Conservation (phyloP, 2,797 vertebrate species). For the Euphonia xanthogaster region DNA sequence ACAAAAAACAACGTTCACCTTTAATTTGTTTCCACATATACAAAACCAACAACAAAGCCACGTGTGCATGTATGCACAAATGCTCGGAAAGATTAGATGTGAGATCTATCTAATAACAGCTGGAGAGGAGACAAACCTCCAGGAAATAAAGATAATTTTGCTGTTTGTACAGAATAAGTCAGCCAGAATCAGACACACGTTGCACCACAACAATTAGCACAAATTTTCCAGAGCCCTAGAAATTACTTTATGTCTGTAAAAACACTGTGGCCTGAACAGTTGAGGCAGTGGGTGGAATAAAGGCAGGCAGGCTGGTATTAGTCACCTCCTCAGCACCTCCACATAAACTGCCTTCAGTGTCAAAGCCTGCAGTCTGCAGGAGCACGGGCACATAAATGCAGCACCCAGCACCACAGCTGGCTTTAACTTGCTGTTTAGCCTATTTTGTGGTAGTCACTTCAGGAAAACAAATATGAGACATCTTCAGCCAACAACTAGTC, state of each 20-base stretch:
- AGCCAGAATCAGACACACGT: background rate
- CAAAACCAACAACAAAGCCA: background rate
- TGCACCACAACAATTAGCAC: background rate
- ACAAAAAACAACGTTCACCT: background rate
- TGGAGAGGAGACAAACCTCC: background rate
- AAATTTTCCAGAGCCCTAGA: background rate
- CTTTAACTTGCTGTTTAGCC: background rate
- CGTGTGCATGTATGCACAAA: background rate
- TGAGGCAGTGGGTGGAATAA: background rate
- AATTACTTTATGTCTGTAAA: background rate
- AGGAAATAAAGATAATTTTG: background rate
- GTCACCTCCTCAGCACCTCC: background rate
- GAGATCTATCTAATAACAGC: background rate
- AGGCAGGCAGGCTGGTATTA: background rate
- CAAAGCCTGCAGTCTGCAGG: background rate
- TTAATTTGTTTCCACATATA: background rate
- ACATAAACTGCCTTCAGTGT: accelerated
- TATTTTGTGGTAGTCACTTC: background rate
- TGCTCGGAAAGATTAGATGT: background rate
- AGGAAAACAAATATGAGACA: background rate
- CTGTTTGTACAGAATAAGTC: background rate
- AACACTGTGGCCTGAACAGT: background rate
- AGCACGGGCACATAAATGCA: background rate
- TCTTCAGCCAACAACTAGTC: background rate
- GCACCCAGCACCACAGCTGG: background rate